Base-by-base conservation (phyloP, 92 coral and sea anemone genomes). In the Parazoanthus darwini region DNA sequence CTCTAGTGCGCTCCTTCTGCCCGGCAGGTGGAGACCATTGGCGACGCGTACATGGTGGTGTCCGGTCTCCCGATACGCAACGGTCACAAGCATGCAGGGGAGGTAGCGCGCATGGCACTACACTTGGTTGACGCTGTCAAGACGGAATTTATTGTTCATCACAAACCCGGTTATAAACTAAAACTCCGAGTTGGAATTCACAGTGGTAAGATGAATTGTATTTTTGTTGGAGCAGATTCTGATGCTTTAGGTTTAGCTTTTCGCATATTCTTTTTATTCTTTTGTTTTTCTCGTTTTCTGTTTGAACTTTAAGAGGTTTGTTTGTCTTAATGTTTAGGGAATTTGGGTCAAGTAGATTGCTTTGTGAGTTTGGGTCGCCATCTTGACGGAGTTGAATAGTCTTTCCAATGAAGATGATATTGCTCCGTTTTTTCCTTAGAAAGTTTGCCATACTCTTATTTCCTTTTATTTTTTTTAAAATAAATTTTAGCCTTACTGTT, bases 21-120 rank as follows among this genome's bases (percentile, higher is more conserved):
- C 98, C 98, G 98, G 96, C 98, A 97, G 99, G 99, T 97, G 96
- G 99, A 97, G 96, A 97, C 99, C 82, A 97, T 97, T 82, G 99
- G 99, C 83, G 99, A 97, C 86, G 99, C 99, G 65, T 97, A 97
- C 91, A 97, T 97, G 99, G 99, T 97, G 87, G 99, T 97, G 77
- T 96, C 98, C 86, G 99, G 99, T 56, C 93, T 97, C 67, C 99
- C 99, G 39, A 94, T 95, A 76, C 93, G 99, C 36, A 97, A 97
- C 88, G 95, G 94, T 25, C 92, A 93, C 78, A 90, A 92, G 22
- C 99, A 97, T 90, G 99, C 99, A 8, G 98, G 96, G 20, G 99
- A 97, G 89, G 96, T 97, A 6, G 94, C 93, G 56, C 93, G 95
- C 74, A 97, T 97, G 99, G 99, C 99, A 23, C 88, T 97, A 11